A percentile compares a stretch with the other conserved stretches of the same genome.
Conservation (phyloP, 2,888 invertebrate species). For the Hermodice carunculata region DNA sequence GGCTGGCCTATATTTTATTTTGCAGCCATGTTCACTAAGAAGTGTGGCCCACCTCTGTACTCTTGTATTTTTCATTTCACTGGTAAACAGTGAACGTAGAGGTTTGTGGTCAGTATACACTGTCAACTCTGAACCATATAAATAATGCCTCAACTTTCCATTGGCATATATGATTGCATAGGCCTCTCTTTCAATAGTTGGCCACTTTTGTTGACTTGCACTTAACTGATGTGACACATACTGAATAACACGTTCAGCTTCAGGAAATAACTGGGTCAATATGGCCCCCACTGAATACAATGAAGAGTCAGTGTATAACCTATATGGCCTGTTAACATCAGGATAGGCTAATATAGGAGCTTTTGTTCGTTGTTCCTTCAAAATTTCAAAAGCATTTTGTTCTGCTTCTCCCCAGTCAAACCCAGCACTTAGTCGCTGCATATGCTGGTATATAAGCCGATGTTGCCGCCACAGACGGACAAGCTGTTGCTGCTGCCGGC, state of each 20-base stretch:
- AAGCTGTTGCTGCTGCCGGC: no score
- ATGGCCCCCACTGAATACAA: no score
- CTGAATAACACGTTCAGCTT: not conserved
- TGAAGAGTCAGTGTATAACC: no score
- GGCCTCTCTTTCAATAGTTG: slow-evolving; percentile 5
- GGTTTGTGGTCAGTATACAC: slow-evolving; percentile 3
- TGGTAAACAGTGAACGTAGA: not conserved
- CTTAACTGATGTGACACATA: not conserved
- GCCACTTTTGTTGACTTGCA: not conserved
- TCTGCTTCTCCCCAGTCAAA: no score
- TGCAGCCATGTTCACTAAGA: not conserved
- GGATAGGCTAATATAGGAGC: no score
- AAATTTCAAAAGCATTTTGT: no score
- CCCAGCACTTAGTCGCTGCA: no score
- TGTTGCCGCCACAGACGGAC: no score
- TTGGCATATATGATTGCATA: slow-evolving; percentile 3
- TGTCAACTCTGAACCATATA: not conserved
- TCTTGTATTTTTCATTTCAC: not conserved
- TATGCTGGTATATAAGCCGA: no score
- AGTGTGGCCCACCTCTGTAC: slow-evolving; percentile 5
- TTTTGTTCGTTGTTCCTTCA: no score
- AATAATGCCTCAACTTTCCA: slow-evolving; percentile 1
- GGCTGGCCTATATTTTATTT: not conserved
- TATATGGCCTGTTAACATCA: no score
- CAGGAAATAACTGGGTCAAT: no score